Conservation (phyloP, 1,140 invertebrate species). For the Nephotettix cincticeps region DNA sequence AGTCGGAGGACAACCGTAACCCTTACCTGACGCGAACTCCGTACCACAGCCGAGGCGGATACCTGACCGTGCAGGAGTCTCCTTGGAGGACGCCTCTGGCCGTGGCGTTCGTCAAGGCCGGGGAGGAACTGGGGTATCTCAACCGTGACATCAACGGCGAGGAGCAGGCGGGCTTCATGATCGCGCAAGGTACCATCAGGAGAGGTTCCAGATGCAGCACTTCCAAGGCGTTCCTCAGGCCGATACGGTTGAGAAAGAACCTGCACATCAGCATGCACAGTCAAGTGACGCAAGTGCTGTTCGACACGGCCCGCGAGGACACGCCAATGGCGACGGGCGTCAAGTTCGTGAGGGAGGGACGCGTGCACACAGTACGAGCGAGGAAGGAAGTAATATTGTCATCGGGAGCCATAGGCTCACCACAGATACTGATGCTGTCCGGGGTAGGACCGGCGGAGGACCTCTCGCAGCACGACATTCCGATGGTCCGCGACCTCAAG, state of each 20-base stretch:
- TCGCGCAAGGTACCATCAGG: slow-evolving; percentile 81
- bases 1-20: slow-evolving; percentile 85
- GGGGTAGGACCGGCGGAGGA: slow-evolving; percentile 83
- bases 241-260: slow-evolving; percentile 74
- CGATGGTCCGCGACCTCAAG: slow-evolving; percentile 68
- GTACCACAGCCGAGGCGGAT: slow-evolving; percentile 77
- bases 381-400: slow-evolving; percentile 77
- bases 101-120: slow-evolving; percentile 78
- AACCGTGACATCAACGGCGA: slow-evolving; percentile 80
- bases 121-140: slow-evolving; percentile 72
- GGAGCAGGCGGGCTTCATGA: slow-evolving; percentile 81
- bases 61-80: slow-evolving; percentile 79
- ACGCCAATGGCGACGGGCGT: slow-evolving; percentile 64
- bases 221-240: slow-evolving; percentile 82
- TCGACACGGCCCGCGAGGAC: slow-evolving; percentile 57
- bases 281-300: slow-evolving; percentile 69
- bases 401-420: slow-evolving; percentile 76
- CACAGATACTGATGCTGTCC: slow-evolving; percentile 86
- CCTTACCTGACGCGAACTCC: slow-evolving; percentile 70
- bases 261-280: slow-evolving; percentile 79
- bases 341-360: slow-evolving; percentile 66
- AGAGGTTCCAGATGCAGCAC: slow-evolving; percentile 86
- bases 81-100: slow-evolving; percentile 78
- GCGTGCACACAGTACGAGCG: slow-evolving; percentile 62
- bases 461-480: slow-evolving; percentile 71